Evolutionary conservation across 2,797 vertebrate species (phyloP), one percentile per base, ranked within the genome.

Genomic region (Rhinella marina): DNA sequence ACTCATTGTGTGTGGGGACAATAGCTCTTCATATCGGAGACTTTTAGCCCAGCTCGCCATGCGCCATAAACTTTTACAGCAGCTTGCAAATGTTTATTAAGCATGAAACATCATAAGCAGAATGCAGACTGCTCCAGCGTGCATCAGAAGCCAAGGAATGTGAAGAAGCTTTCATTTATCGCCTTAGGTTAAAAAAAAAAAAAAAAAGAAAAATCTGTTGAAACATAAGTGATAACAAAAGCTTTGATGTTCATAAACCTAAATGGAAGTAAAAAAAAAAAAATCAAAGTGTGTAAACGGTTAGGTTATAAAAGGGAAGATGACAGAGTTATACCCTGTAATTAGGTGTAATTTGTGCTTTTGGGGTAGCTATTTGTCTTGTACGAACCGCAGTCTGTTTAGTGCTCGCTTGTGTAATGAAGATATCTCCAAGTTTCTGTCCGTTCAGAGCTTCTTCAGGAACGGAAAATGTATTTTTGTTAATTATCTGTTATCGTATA

Each of bases 181-280:
- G 93, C 94, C 94, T 91, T 86, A 77, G 93, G 94, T 94, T 70
- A 92, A 68, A 94, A 92, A 93, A 92, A 57, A 92, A 70, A 95
- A 92, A 92, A 68, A 94, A 92, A 93, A 92, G 59, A 92, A 70
- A 95, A 92, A 93, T 93, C 90, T 94, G 90, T 91, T 90, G 92
- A 92, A 94, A 94, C 91, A 94, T 94, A 93, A 94, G 92, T 92
- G 92, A 94, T 95, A 94, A 94, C 92, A 94, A 94, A 85, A 94
- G 93, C 94, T 96, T 96, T 96, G 94, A 95, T 95, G 94, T 95
- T 96, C 94, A 94, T 95, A 95, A 95, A 93, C 90, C 93, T 92
- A 95, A 94, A 94, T 95, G 94, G 94, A 95, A 95, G 94, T 94
- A 64, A 93, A 93, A 92, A 94, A 64, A 93, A 73, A 93, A 92